Evolutionary conservation across 1,140 invertebrate genomes (phyloP).

Genomic region (Panulirus ornatus): DNA sequence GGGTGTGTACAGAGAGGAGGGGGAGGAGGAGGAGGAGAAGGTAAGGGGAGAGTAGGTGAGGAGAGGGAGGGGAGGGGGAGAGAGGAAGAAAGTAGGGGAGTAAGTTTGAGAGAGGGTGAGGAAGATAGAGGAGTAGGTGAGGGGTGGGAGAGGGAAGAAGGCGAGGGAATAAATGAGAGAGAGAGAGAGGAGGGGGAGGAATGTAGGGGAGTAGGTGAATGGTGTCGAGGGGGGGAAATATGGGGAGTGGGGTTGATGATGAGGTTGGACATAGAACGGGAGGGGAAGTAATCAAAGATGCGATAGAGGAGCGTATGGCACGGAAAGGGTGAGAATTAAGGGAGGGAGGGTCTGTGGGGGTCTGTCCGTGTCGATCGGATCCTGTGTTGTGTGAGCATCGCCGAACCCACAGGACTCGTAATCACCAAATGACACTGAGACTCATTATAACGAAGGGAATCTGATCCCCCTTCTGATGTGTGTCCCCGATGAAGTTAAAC

Average conservation of each 20-base stretch:
- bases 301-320: not conserved
- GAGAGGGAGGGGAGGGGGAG: not conserved
- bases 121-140: not conserved
- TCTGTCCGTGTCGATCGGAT: not conserved
- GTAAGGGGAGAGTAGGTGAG: not conserved
- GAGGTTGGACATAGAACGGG: not conserved
- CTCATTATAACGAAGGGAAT: too few species aligned
- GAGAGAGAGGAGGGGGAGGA: not conserved
- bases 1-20: constrained; percentile 37
- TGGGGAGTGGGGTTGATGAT: constrained; percentile 1
- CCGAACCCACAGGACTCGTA: too few species aligned
- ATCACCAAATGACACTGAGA: too few species aligned
- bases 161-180: not conserved
- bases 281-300: constrained; percentile 20
- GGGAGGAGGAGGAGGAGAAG: not conserved
- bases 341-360: not conserved
- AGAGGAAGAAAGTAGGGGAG: not conserved
- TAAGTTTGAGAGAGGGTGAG: not conserved
- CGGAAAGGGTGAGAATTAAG: not conserved
- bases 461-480: too few species aligned
- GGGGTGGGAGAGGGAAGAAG: not conserved
- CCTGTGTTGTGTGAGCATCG: not conserved
- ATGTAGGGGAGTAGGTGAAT: not conserved
- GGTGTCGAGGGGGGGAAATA: not conserved
- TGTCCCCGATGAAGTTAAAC: too few species aligned